Evolutionary conservation across 37 sponge, comb jelly and placozoan species (phyloP).

Genomic region (Haliclona indistincta): DNA sequence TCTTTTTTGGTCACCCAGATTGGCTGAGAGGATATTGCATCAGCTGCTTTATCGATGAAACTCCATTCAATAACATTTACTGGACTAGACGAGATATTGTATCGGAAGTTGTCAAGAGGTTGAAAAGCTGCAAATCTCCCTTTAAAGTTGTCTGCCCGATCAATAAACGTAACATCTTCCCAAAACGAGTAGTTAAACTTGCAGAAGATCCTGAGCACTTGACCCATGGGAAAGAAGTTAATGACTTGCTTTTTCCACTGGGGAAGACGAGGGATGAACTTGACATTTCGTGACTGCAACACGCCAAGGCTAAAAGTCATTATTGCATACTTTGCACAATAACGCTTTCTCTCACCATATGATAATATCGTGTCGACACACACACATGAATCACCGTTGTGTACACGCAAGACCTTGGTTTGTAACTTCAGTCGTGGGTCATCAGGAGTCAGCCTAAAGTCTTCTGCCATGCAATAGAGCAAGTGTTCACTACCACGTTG

Average conservation of each 20-base stretch:
- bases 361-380: conserved; percentile 21
- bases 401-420: conserved; percentile 13
- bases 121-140: no score
- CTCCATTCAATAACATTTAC: no score
- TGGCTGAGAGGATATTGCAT: no score
- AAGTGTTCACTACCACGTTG: no score
- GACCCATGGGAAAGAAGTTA: background rate
- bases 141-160: no score
- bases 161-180: conserved; percentile 21
- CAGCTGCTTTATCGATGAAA: no score
- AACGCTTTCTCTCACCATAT: background rate
- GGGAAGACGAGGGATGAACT: no score
- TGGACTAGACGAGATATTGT: no score
- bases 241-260: conserved; percentile 41
- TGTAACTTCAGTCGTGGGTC: conserved; percentile 36
- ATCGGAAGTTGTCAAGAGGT: no score
- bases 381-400: conserved; percentile 56
- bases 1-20: no score
- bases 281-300: conserved; percentile 30
- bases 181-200: conserved; percentile 35
- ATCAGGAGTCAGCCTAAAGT: background rate
- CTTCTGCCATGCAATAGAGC: conserved; percentile 34
- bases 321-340: conserved; percentile 56
- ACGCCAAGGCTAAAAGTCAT: conserved; percentile 66
- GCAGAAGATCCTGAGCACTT: conserved; percentile 37